A percentile compares a stretch with the other conserved stretches of the same genome.
Evolutionary conservation across 64 coral and sea anemone genomes (phyloP).

Genomic region (Pocillopora damicornis): DNA sequence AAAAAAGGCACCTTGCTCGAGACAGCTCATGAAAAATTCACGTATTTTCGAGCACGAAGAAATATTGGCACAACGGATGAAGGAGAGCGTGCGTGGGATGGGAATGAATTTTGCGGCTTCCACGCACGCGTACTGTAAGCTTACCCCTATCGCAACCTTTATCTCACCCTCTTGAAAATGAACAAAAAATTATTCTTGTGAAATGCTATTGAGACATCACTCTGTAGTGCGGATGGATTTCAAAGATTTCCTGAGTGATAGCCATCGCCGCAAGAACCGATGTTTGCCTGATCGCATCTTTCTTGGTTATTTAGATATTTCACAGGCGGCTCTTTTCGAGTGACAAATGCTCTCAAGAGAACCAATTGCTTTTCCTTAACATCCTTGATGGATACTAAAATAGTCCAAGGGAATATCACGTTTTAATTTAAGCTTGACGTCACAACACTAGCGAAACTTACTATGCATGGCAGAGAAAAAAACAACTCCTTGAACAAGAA

Average conservation of each 20-base stretch:
- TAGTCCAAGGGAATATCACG: neutral
- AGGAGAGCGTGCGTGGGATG: neutral
- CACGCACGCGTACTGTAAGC: neutral
- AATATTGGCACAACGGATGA: neutral
- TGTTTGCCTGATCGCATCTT: conserved; percentile 30
- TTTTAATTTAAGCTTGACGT: neutral
- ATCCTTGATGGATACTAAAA: conserved; percentile 16
- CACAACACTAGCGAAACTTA: neutral
- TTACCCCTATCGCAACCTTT: neutral
- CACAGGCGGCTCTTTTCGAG: neutral
- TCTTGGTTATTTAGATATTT: neutral
- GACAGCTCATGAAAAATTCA: conserved; percentile 10
- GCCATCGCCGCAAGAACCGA: conserved; percentile 2
- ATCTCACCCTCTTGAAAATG: conserved; percentile 24
- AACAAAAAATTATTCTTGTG: conserved; percentile 13
- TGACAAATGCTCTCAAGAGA: neutral
- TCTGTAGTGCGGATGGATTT: conserved; percentile 23
- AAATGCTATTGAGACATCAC: conserved; percentile 19
- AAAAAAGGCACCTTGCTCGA: conserved; percentile 12
- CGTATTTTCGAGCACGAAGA: neutral
- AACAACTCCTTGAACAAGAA: neutral
- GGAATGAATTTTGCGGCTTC: neutral
- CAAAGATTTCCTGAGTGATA: conserved; percentile 38
- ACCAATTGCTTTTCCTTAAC: neutral
- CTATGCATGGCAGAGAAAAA: neutral